Evolutionary conservation across 2,888 invertebrate species (phyloP).

Genomic region (Nomada goodeniana): DNA sequence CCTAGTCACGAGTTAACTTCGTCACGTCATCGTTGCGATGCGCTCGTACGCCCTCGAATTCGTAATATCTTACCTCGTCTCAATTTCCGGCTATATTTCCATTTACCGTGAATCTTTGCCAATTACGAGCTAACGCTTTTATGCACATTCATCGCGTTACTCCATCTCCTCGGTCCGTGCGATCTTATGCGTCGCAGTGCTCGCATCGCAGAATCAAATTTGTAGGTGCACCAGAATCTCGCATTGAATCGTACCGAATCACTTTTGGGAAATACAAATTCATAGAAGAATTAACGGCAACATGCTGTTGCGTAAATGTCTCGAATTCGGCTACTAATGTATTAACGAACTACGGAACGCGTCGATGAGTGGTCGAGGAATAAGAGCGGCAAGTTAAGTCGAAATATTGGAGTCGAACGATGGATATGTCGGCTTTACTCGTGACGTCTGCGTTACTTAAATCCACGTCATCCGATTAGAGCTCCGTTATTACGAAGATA

Average conservation of each 20-base stretch:
- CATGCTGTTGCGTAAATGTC: background rate
- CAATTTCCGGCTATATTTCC: conserved; percentile 8
- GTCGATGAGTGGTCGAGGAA: background rate
- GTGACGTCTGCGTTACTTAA: background rate
- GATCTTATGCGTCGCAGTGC: background rate
- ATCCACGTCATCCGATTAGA: conserved; percentile 39
- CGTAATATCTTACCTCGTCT: conserved; percentile 12
- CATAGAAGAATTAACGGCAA: background rate
- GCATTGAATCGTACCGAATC: no score
- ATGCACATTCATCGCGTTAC: background rate
- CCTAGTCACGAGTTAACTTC: conserved; percentile 10
- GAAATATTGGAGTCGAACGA: background rate
- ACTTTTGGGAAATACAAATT: background rate
- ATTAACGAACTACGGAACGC: background rate
- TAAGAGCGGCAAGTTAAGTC: background rate
- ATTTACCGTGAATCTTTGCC: background rate
- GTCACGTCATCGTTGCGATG: background rate
- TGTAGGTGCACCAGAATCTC: no score
- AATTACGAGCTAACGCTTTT: conserved; percentile 3
- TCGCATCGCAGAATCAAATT: no score
- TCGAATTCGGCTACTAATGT: background rate
- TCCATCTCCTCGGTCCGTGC: no score
- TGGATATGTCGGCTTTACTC: conserved; percentile 2
- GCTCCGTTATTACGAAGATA: conserved; percentile 21
- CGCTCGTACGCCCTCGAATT: conserved; percentile 24